A percentile compares a stretch with the other conserved stretches of the same genome.
These are phyloP conservation scores for Phataginus tricuspis DNA, from an alignment of 2,797 vertebrate species.

Conservation along the genomic window DNA sequence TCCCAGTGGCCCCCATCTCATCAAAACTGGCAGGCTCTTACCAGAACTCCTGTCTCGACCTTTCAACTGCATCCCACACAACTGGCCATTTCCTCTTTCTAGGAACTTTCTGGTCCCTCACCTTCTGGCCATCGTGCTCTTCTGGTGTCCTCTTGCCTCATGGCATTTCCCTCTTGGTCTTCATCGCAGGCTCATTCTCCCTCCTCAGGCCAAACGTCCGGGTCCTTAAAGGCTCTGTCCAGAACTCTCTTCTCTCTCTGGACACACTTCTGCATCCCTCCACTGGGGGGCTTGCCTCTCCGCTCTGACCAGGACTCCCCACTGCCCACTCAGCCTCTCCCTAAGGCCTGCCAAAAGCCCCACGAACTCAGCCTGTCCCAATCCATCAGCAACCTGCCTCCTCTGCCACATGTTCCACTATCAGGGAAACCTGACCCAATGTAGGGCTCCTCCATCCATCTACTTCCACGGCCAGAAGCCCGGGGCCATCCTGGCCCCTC, in stretches of 20 bases:
- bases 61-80: not conserved
- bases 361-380: not conserved
- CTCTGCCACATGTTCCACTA: not conserved
- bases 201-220: not conserved
- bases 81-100: constrained; percentile 31
- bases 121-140: not conserved
- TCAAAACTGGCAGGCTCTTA: not conserved
- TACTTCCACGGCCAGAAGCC: not conserved
- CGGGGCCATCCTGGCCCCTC: not conserved
- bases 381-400: not conserved
- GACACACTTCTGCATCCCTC: not conserved
- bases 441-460: not conserved
- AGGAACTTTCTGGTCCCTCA: not conserved
- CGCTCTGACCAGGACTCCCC: not conserved
- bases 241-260: not conserved
- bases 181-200: not conserved
- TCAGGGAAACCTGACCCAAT: not conserved
- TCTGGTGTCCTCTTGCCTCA: not conserved
- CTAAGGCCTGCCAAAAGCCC: not conserved
- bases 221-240: not conserved
- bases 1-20: not conserved
- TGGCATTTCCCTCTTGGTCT: not conserved
- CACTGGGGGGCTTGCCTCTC: not conserved
- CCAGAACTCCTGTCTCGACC: not conserved
- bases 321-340: not conserved